Evolutionary conservation across 2,113 vertebrate species (phyloP).

Genomic region (Tringa solitaria): DNA sequence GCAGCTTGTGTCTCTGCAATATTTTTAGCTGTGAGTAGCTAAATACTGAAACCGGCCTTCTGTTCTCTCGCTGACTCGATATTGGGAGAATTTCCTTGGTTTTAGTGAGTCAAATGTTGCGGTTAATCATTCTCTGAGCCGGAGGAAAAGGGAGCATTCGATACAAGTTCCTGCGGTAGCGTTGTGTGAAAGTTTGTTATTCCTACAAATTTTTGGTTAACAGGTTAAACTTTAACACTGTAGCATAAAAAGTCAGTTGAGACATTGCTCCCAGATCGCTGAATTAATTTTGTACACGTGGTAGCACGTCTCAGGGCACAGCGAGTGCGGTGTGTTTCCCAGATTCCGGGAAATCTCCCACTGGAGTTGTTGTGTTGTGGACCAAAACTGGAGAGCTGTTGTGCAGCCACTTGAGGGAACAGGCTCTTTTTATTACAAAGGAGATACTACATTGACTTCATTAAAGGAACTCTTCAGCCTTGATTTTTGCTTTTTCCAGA

Average conservation of each 20-base stretch:
- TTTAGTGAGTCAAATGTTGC: background rate
- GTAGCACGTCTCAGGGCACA: background rate
- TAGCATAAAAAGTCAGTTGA: background rate
- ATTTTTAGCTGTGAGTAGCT: conserved; percentile 28
- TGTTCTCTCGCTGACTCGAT: background rate
- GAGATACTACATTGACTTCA: background rate
- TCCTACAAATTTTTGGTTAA: background rate
- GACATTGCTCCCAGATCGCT: background rate
- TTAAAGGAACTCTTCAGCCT: background rate
- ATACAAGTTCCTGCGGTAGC: background rate
- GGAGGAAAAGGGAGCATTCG: background rate
- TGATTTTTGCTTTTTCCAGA: background rate
- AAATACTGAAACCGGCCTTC: conserved; percentile 4
- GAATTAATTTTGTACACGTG: background rate
- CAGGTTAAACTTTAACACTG: background rate
- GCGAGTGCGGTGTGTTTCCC: background rate
- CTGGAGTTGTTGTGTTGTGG: fast-evolving
- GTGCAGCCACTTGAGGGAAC: background rate
- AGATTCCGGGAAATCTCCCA: background rate
- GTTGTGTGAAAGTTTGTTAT: background rate
- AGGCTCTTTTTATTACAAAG: background rate
- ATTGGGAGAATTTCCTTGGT: background rate
- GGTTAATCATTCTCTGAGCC: background rate
- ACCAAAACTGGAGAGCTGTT: background rate
- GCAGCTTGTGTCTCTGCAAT: background rate